These are phyloP conservation scores for Ariopsis seemanni DNA, from an alignment of 2,113 vertebrate genomes.

Conservation along the genomic window DNA sequence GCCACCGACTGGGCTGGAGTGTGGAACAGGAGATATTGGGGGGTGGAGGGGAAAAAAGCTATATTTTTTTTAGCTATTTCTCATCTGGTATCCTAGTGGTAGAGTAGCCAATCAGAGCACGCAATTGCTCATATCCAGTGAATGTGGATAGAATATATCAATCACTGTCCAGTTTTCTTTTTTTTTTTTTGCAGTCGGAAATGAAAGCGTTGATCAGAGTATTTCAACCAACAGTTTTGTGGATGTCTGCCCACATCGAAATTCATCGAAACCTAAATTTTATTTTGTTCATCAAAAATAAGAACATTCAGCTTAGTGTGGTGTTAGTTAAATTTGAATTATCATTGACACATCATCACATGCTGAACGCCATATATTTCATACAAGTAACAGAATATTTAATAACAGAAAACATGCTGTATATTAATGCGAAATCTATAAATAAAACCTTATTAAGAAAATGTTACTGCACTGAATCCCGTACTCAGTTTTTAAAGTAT, in stretches of 20 bases:
- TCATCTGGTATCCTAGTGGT: too few relatives aligned
- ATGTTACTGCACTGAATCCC: background rate
- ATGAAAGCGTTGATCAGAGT: background rate
- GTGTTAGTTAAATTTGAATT: background rate
- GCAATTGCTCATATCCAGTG: too few relatives aligned
- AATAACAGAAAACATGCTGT: background rate
- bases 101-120: too few relatives aligned
- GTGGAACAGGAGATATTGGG: too few relatives aligned
- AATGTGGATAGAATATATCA: too few relatives aligned
- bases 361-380: background rate
- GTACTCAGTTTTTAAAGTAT: background rate
- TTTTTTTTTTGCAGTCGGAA: background rate
- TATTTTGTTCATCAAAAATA: background rate
- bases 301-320: background rate
- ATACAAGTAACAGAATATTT: background rate
- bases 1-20: too few relatives aligned
- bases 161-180: background rate
- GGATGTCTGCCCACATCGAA: background rate
- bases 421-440: background rate
- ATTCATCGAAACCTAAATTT: background rate
- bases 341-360: background rate
- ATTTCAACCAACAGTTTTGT: background rate
- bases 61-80: too few relatives aligned
- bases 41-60: too few relatives aligned
- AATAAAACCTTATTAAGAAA: background rate